Base-by-base conservation (phyloP, 2,888 invertebrate species). In the Marasmarcha lunaedactyla region DNA sequence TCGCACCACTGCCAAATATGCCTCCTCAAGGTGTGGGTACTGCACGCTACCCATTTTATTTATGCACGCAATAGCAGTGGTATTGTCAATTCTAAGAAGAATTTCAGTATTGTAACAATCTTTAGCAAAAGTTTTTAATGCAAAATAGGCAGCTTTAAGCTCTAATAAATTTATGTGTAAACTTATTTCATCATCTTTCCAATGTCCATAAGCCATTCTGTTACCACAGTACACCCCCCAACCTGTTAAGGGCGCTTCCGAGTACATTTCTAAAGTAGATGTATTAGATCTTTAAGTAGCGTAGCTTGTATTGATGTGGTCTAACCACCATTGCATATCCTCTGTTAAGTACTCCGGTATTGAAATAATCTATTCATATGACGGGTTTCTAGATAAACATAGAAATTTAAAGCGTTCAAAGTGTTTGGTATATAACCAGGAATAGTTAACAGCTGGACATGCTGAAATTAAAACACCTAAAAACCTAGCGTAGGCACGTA, bases 91-190 rank as follows among this genome's bases (percentile, higher is more conserved):
- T 4, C 36, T 13, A 10, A 36, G 7, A 10, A 36, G 11, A 15
- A 36, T 36, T n/a, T 36, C 14, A 2, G 15, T 9, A n/a, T 36
- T 15, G 15, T 36, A 15, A 3, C 6, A 7, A 36, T 36, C 15
- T 14, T 36, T 15, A 2, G 36, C 36, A 15, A 36, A 36, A 9
- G n/a, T 11, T 15, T 36, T 36, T 36, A 36, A 15, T 14, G 36
- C 36, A 15, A 36, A 36, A 10, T 15, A 15, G 6, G 36, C 36
- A 2, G n/a, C n/a, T n/a, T n/a, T n/a, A 2, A 36, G n/a, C 15
- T 36, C 36, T 14, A 36, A 15, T 14, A 36, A n/a, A 15, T 36
- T 36, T 12, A 36, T 36, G 15, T 36, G 36, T 6, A 10, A 36
- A 4, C 2, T 15, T 2, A 2, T 15, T 36, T 36, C 36, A 2